Base-by-base conservation (phyloP, 2,797 vertebrate genomes). In the Dromococcyx pavoninus region DNA sequence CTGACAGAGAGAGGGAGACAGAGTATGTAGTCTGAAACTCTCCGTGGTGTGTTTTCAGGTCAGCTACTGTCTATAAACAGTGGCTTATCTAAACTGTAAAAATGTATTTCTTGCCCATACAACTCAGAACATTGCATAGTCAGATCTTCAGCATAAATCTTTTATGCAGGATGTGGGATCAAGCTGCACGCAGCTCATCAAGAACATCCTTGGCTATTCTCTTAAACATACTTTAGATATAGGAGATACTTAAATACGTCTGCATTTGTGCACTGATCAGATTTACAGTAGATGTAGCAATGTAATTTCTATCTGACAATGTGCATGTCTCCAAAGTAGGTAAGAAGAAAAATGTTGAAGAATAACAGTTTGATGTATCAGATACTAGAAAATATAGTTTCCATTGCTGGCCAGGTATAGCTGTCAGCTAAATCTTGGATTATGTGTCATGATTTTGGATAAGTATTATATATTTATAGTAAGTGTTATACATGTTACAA, bases 361-460 rank as follows among this genome's bases (percentile, higher is more conserved):
- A 78, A 0, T 6, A 84, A 9, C 30, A 27, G 11, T 53, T 51
- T 71, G 61, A 46, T 23, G 13, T 3, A 33, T 30, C 27, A 23
- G 13, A 24, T 57, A 57, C 32, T 67, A 72, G 44, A 8, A 46
- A 41, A n/a, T 43, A 8, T n/a, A n/a, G n/a, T n/a, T n/a, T n/a
- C n/a, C n/a, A n/a, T n/a, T n/a, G n/a, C n/a, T n/a, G n/a, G n/a
- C n/a, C n/a, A n/a, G n/a, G n/a, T n/a, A 5, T 7, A 61, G 24
- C 41, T 35, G 56, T 22, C 58, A 74, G 51, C 21, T 84, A 5
- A 41, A 37, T n/a, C 12, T 21, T 84, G 32, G 39, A 32, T 85
- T 67, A n/a, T 17, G 21, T 3, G 43, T 61, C 35, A 43, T 0
- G 18, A 1, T 3, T 3, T 22, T 23, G 37, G 35, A 3, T 25